These are phyloP conservation scores for Brachyopa scutellaris DNA, from an alignment of 2,888 invertebrate species.

Conservation along the genomic window DNA sequence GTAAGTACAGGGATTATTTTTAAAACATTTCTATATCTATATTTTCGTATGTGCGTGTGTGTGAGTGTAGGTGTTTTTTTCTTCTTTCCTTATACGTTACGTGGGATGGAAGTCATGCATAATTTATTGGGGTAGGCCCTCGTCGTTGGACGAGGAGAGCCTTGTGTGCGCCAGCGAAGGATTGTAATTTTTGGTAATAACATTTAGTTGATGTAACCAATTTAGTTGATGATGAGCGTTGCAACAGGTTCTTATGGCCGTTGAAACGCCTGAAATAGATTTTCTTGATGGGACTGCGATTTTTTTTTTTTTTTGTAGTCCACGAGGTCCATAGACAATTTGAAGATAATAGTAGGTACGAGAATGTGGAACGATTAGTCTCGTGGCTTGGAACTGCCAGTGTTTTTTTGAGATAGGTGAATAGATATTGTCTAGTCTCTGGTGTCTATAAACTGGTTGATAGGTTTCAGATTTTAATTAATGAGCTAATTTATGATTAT, in stretches of 20 bases:
- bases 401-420: background rate
- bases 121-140: constrained; percentile 65
- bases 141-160: background rate
- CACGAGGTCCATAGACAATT: background rate
- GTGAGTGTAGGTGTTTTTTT: background rate
- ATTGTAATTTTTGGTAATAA: constrained; percentile 65
- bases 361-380: no score
- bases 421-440: background rate
- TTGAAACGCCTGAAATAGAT: constrained; percentile 16
- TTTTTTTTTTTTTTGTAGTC: background rate
- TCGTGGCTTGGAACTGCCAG: no score
- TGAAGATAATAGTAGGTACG: background rate
- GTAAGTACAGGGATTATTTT: constrained; percentile 82
- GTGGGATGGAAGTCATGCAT: constrained; percentile 61
- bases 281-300: constrained; percentile 6
- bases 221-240: no score
- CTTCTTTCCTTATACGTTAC: constrained; percentile 3
- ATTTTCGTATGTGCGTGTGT: background rate
- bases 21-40: constrained; percentile 17
- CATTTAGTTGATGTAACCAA: constrained; percentile 59
- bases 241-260: constrained; percentile 47
- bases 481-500: background rate
- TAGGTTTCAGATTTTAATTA: background rate
- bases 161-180: background rate
- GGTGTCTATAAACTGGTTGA: background rate